A percentile compares a stretch with the other conserved stretches of the same genome.
Conservation (phyloP, 2,113 vertebrate genomes). For the Lycaon pictus region DNA sequence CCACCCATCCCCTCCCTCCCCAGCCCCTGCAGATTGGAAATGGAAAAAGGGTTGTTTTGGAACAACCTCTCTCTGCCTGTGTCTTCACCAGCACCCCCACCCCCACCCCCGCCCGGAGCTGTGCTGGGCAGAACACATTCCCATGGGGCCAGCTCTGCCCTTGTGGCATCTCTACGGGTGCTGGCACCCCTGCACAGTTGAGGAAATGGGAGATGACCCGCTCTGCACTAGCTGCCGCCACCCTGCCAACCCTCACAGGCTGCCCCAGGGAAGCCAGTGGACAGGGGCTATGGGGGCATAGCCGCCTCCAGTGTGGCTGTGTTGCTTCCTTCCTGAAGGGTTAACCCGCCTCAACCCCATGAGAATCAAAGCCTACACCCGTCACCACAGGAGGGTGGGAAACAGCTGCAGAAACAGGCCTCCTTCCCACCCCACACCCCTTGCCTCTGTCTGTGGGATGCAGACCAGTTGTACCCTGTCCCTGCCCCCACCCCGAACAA, state of each 20-base stretch:
- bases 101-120: neutral
- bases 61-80: neutral
- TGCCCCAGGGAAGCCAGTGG: neutral
- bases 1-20: neutral
- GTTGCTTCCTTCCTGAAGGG: neutral
- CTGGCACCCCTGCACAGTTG: neutral
- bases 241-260: neutral
- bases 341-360: neutral
- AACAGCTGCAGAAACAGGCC: neutral
- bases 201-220: neutral
- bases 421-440: neutral
- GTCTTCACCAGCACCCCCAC: neutral
- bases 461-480: neutral
- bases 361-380: neutral
- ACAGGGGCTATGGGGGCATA: rapidly evolving
- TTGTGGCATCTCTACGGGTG: neutral
- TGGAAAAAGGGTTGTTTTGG: neutral
- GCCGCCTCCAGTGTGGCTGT: neutral
- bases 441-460: neutral
- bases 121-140: neutral
- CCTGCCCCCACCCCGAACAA: neutral
- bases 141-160: neutral
- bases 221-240: neutral
- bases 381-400: neutral
- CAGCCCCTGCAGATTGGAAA: neutral